A percentile compares a stretch with the other conserved stretches of the same genome.
Conservation (phyloP, 2,113 vertebrate species). For the Hipposideros armiger region DNA sequence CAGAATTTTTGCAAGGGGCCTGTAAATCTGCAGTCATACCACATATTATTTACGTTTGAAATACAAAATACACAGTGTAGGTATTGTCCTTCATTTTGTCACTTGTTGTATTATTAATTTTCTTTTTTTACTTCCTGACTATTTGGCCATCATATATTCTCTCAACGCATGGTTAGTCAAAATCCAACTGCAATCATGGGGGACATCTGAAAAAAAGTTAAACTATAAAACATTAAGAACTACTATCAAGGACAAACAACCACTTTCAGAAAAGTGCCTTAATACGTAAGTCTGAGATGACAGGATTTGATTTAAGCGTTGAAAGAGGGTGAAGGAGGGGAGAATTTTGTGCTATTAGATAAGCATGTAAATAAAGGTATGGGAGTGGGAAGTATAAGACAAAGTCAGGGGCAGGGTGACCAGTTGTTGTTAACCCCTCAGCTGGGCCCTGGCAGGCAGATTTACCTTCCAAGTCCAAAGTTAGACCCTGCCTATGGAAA, state of each 20-base stretch:
- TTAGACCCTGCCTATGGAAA: not conserved
- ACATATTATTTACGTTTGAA: not conserved
- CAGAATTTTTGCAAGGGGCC: not conserved
- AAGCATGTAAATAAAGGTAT: not conserved
- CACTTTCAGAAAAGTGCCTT: not conserved
- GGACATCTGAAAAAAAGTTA: not conserved
- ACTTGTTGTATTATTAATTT: not conserved
- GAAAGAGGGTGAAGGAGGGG: not conserved
- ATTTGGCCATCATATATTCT: not conserved
- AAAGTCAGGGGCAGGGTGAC: not conserved
- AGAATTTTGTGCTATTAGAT: not conserved
- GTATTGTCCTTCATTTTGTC: not conserved
- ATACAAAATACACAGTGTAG: not conserved
- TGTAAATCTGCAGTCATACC: not conserved
- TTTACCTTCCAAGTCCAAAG: not conserved
- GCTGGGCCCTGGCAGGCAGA: no score
- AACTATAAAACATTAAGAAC: slow-evolving; percentile 20
- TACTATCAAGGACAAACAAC: not conserved
- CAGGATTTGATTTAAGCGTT: not conserved
- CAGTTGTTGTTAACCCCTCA: not conserved
- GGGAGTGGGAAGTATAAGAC: not conserved
- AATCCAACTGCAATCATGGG: not conserved
- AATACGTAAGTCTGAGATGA: not conserved
- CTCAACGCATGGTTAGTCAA: slow-evolving; percentile 11
- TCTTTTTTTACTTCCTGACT: not conserved